A percentile compares a stretch with the other conserved stretches of the same genome.
These are phyloP conservation scores for Tipula vernalis DNA, from an alignment of 2,888 invertebrate species.

Conservation along the genomic window DNA sequence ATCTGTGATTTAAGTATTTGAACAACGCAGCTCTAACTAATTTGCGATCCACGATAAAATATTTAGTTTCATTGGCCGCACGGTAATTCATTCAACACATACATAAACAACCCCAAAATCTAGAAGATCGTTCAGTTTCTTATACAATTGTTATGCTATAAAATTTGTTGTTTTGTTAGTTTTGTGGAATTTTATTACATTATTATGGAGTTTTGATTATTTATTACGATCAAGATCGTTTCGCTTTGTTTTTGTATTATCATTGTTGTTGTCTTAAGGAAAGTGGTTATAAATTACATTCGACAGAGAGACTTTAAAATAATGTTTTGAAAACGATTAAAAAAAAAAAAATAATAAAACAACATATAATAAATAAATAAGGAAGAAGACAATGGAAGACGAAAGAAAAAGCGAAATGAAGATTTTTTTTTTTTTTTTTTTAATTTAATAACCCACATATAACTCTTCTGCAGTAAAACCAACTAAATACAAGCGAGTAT, in stretches of 20 bases:
- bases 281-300: neutral
- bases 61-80: no score
- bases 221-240: neutral
- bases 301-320: neutral
- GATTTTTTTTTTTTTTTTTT: neutral
- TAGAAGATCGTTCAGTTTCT: no score
- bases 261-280: neutral
- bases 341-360: neutral
- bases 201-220: neutral
- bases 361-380: neutral
- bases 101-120: no score
- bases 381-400: neutral
- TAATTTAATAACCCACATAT: neutral
- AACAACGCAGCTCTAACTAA: no score
- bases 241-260: neutral
- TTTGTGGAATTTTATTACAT: neutral
- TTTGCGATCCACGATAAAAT: no score
- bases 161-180: neutral
- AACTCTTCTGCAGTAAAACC: neutral
- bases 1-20: no score
- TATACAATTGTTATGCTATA: no score
- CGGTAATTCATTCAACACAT: no score
- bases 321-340: neutral
- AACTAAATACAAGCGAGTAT: neutral
- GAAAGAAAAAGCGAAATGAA: neutral